Evolutionary conservation across 1,140 invertebrate genomes (phyloP), one percentile per base, ranked within the genome.

Genomic region (Scylla paramamosain): DNA sequence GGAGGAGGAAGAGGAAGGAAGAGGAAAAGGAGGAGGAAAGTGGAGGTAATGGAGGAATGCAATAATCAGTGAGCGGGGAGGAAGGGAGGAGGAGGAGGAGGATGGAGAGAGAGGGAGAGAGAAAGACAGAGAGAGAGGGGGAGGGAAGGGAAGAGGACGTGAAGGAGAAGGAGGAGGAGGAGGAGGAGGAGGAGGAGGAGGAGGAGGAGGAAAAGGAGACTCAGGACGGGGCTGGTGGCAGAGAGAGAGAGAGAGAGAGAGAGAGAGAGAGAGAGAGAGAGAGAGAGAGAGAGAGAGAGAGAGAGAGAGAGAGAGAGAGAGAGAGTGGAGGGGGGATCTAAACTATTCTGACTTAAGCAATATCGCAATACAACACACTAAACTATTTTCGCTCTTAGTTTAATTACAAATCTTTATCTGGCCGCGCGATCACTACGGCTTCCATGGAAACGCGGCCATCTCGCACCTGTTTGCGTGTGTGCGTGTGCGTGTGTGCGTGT

Each of bases 401-500:
- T 59, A 59, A 59, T 59, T 59, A 59, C 52, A 59, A 59, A 59
- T 59, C 52, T 59, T 59, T 59, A 59, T 59, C 52, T 59, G 52
- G 12, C 52, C 12, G 12, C 10, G 20, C 52, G 52, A 59, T 59
- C 52, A 12, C 52, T 59, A 87, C 84, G 39, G 84, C 84, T 39
- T 28, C n/a, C 32, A 28, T 45, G 88, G 46, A 46, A 28, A 48
- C 31, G 28, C 16, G 46, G 10, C n/a, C 16, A 90, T 32, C 10
- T 45, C 46, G 28, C 28, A 45, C 31, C 32, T 46, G 88, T 45
- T 20, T 45, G n/a, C 45, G 31, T 46, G 10, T 29, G 89, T 91
- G 89, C 48, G 89, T 91, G 89, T 91, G 89, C 48, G 39, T 48
- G 89, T 91, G 89, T 91, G 89, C 28, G 89, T 91, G 89, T 12